A percentile compares a stretch with the other conserved stretches of the same genome.
Conservation (phyloP, 2,797 vertebrate species). For the Dicrostonyx torquatus region DNA sequence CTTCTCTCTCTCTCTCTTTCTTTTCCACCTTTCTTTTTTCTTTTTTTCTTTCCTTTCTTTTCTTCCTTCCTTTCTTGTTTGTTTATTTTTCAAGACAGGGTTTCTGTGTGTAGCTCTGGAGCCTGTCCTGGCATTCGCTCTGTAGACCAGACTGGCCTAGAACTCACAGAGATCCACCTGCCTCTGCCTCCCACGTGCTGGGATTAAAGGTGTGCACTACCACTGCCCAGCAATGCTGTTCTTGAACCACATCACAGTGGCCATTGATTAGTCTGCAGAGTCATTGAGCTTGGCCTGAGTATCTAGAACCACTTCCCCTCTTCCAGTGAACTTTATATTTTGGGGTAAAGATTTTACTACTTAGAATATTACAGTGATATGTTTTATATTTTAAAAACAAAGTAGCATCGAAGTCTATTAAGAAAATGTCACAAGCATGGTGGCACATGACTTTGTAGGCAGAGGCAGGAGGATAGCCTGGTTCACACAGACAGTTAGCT, state of each 20-base stretch:
- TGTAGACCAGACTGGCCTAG: too few species aligned
- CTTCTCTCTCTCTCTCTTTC: too few species aligned
- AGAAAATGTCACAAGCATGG: neutral
- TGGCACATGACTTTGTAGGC: neutral
- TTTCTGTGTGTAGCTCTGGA: too few species aligned
- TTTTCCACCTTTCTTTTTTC: too few species aligned
- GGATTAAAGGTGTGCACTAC: too few species aligned
- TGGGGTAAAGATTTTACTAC: neutral
- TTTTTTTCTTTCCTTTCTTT: too few species aligned
- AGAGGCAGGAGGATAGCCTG: neutral
- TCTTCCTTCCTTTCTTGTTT: too few species aligned
- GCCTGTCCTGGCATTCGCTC: too few species aligned
- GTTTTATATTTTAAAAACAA: neutral
- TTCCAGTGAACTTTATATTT: constrained; percentile 4
- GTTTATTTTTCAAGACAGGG: too few species aligned
- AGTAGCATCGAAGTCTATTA: neutral
- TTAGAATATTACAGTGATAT: neutral
- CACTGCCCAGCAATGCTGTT: neutral
- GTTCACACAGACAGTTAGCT: neutral
- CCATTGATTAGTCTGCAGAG: neutral
- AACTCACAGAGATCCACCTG: too few species aligned
- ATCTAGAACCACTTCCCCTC: neutral
- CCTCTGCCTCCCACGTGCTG: too few species aligned
- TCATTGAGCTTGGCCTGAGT: neutral
- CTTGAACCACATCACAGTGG: neutral